Conservation (phyloP, 2,113 vertebrate genomes). For the Guaruba guarouba region DNA sequence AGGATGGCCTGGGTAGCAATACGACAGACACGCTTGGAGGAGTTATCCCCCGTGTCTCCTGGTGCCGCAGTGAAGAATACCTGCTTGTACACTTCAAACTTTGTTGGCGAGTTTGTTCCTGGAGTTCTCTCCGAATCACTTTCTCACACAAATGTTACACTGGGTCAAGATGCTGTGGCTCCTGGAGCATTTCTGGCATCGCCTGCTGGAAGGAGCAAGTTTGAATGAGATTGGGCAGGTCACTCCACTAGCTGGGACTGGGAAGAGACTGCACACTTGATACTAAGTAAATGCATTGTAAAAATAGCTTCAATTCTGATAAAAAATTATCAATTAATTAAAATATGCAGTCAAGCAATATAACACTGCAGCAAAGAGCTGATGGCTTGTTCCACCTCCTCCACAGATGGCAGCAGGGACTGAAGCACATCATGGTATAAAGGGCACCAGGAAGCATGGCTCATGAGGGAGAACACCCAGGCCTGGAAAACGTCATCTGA, state of each 20-base stretch:
- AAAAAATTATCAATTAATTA: not conserved
- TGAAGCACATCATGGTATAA: rapidly evolving
- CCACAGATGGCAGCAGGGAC: rapidly evolving
- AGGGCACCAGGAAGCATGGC: not conserved
- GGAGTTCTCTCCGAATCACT: not conserved
- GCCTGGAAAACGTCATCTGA: not conserved
- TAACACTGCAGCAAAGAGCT: not conserved
- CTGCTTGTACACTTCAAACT: no score
- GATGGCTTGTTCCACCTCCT: not conserved
- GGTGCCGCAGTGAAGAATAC: no score
- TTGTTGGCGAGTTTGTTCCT: no score
- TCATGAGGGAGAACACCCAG: not conserved
- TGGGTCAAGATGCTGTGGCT: not conserved
- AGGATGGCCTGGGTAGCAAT: no score
- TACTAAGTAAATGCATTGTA: not conserved
- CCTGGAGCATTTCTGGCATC: not conserved
- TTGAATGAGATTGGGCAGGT: not conserved
- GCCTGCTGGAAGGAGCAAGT: not conserved
- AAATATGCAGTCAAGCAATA: not conserved
- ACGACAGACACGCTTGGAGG: no score
- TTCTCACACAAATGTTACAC: not conserved
- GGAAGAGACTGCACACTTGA: not conserved
- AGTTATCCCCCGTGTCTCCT: no score
- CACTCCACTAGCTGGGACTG: not conserved
- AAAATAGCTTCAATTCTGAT: not conserved